Evolutionary conservation across 1,140 invertebrate genomes (phyloP), one percentile per base, ranked within the genome.

Genomic region (Drosophila bifasciata): DNA sequence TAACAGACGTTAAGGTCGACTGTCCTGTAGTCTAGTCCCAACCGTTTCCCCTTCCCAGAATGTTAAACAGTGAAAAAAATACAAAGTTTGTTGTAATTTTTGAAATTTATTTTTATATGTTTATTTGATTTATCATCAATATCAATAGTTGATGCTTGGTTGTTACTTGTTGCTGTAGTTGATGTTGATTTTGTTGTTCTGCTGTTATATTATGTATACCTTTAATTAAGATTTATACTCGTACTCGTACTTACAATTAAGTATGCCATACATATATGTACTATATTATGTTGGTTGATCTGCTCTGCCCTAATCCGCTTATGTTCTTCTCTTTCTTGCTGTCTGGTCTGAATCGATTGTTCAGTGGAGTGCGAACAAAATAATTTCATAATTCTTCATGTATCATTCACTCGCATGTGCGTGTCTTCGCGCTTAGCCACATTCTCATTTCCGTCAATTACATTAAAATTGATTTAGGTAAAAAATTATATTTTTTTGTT

Each of bases 81-180:
- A 19, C 17, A 16, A n/a, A 19, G 13, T 55, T 23, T 46, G 36
- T 70, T 83, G 51, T 81, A 88, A 81, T 86, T 88, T 86, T 86
- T 76, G 59, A 86, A 86, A 81, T 88, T 88, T 85, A 86, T 80
- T 75, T 63, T 69, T 58, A 55, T 76, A 62, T 76, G 40, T 76
- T 75, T 75, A 75, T 66, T 61, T 61, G 40, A 53, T 62, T 76
- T 76, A 76, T 76, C 57, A 76, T 76, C 72, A 76, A 76, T 76
- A 76, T 86, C 79, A 66, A 71, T 86, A 86, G 45, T 76, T 76
- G 73, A 76, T 76, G 73, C 52, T 68, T 74, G 75, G 63, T 74
- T 73, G 69, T 86, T 86, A 66, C 56, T 66, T 85, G 70, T 79
- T 80, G 78, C 78, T 75, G 66, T 88, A 78, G 81, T 80, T 85